Conservation (phyloP, 2,888 invertebrate species). For the Heliconius sara region DNA sequence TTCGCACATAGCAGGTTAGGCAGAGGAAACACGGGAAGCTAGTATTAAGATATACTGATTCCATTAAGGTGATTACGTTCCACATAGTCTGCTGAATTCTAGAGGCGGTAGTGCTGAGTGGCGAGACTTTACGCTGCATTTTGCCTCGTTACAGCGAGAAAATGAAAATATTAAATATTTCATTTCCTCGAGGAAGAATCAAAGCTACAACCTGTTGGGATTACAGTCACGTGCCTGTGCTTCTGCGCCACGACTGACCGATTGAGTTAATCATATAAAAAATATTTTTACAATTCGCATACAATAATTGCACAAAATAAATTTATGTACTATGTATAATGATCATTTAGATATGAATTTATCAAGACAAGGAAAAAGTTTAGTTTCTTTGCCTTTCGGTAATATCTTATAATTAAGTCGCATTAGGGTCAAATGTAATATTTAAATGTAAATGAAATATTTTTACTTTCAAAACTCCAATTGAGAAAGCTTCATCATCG, state of each 20-base stretch:
- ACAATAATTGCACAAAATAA: neutral
- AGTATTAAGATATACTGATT: too few species aligned
- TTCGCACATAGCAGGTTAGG: neutral
- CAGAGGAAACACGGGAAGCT: too few species aligned
- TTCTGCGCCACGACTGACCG: neutral
- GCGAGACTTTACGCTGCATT: too few species aligned
- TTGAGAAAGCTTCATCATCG: neutral
- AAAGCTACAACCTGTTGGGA: neutral
- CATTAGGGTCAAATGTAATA: neutral
- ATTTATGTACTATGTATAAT: neutral
- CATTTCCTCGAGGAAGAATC: neutral
- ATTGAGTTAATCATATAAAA: neutral
- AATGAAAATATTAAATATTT: too few species aligned
- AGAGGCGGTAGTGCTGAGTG: too few species aligned
- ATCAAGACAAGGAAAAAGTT: neutral
- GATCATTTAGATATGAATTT: neutral
- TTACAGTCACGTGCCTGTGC: neutral
- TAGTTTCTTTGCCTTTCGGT: neutral
- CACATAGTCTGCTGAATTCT: too few species aligned
- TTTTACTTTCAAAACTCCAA: neutral
- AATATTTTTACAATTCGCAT: neutral
- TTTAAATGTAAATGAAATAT: neutral
- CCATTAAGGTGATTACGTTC: too few species aligned
- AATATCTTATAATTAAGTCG: too few species aligned
- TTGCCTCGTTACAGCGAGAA: too few species aligned